A percentile compares a stretch with the other conserved stretches of the same genome.
These are phyloP conservation scores for Pristionchus fissidentatus DNA, from an alignment of 2,888 invertebrate genomes.

Conservation along the genomic window DNA sequence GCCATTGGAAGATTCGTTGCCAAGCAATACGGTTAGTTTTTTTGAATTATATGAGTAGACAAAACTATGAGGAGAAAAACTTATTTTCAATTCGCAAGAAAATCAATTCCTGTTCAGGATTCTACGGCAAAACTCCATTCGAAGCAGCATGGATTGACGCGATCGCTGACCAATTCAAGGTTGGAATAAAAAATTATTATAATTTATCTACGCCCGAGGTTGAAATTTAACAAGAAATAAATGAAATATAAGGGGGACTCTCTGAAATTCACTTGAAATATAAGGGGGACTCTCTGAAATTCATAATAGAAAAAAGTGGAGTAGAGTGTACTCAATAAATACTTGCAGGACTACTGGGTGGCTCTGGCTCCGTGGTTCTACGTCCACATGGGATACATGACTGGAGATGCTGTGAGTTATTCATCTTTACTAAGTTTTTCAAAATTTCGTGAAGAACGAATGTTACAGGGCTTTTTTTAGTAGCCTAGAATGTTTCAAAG, in stretches of 20 bases:
- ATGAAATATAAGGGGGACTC: no score
- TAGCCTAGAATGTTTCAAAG: no score
- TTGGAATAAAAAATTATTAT: not conserved
- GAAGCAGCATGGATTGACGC: constrained; percentile 42
- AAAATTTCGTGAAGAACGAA: not conserved
- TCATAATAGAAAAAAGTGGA: not conserved
- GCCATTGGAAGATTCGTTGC: constrained; percentile 39
- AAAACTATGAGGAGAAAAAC: not conserved
- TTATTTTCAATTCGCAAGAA: not conserved
- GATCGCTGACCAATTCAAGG: constrained; percentile 41
- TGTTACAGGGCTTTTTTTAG: not conserved
- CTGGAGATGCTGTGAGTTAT: constrained; percentile 36
- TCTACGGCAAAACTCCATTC: constrained; percentile 25
- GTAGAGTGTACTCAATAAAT: not conserved
- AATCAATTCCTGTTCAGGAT: not conserved
- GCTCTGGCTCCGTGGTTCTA: not conserved
- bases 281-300: no score
- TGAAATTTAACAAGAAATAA: not conserved
- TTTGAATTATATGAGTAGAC: not conserved
- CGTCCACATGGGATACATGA: constrained; percentile 26
- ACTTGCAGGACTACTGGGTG: constrained; percentile 34
- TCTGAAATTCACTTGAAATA: no score
- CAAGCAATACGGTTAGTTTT: constrained; percentile 6
- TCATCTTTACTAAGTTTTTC: not conserved
- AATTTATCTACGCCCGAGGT: not conserved